Percentiles rank a stretch among this genome's conserved stretches.
phyloP scores from a whole-genome alignment of 2,797 vertebrate genomes.

The Arrhamphus sclerolepis region DNA sequence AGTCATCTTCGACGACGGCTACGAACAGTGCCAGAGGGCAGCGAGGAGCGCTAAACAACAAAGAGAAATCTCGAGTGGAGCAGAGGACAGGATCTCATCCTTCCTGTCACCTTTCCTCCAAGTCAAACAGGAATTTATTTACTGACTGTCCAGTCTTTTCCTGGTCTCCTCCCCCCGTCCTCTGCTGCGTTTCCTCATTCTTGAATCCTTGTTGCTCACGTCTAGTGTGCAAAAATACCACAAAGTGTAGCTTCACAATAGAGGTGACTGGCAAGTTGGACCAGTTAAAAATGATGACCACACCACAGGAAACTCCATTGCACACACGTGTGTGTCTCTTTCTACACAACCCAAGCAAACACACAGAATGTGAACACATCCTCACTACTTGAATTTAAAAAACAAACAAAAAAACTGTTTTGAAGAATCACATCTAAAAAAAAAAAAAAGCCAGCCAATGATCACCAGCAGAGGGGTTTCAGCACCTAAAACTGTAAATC shows the following conservation, averaged over 20 bases:
- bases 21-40: too few relatives aligned
- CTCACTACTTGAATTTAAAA: too few relatives aligned
- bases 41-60: constrained; percentile 6
- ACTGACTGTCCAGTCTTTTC: constrained; percentile 60
- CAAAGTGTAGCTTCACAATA: too few relatives aligned
- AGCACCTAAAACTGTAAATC: constrained; percentile 16
- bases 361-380: too few relatives aligned
- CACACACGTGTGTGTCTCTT: too few relatives aligned
- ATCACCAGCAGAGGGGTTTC: constrained; percentile 18
- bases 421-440: too few relatives aligned
- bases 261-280: too few relatives aligned
- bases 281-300: too few relatives aligned
- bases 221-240: constrained; percentile 39
- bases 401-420: too few relatives aligned
- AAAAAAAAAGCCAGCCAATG: too few relatives aligned
- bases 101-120: constrained; percentile 53
- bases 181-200: constrained; percentile 88
- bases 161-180: constrained; percentile 24
- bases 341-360: too few relatives aligned
- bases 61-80: not conserved
- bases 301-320: too few relatives aligned
- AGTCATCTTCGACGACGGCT: constrained; percentile 9
- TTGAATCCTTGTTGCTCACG: constrained; percentile 55
- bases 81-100: constrained; percentile 21
- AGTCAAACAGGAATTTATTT: constrained; percentile 81